A percentile compares a stretch with the other conserved stretches of the same genome.
Evolutionary conservation across 2,797 vertebrate genomes (phyloP).

Genomic region (Stomatorhinus walkeri): DNA sequence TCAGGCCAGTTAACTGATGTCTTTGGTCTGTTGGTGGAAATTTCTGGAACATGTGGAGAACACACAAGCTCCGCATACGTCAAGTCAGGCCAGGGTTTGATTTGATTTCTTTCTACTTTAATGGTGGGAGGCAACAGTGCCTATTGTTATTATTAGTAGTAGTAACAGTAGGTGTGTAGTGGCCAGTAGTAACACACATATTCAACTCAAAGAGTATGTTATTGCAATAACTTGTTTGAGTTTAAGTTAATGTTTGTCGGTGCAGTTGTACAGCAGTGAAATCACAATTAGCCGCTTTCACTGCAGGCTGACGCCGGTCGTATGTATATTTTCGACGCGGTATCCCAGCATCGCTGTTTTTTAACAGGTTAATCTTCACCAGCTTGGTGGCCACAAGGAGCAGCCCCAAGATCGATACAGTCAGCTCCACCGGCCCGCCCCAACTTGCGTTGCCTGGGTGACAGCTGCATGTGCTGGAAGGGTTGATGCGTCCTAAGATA

Average conservation of each 20-base stretch:
- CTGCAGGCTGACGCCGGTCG: background rate
- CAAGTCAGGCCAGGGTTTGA: background rate
- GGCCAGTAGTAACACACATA: background rate
- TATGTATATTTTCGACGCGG: background rate
- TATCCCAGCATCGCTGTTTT: background rate
- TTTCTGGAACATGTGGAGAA: background rate
- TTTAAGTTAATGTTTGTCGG: background rate
- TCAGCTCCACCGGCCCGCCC: slow-evolving; percentile 24
- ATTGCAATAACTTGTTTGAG: background rate
- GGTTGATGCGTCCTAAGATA: background rate
- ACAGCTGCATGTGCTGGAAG: background rate
- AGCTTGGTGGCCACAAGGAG: slow-evolving; percentile 49
- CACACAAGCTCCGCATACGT: background rate
- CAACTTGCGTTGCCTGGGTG: background rate
- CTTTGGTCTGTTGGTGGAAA: background rate
- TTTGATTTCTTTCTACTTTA: background rate
- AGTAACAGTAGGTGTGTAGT: background rate
- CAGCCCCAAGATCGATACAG: slow-evolving; percentile 54
- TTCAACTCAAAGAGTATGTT: background rate
- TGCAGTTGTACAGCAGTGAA: background rate
- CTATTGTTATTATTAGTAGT: background rate
- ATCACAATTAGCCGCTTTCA: background rate
- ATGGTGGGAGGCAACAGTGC: background rate
- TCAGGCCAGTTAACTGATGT: background rate
- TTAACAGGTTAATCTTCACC: slow-evolving; percentile 46